Percentiles rank a stretch among this genome's conserved stretches.
Conservation (phyloP, 1,140 invertebrate species). For the Galendromus occidentalis region DNA sequence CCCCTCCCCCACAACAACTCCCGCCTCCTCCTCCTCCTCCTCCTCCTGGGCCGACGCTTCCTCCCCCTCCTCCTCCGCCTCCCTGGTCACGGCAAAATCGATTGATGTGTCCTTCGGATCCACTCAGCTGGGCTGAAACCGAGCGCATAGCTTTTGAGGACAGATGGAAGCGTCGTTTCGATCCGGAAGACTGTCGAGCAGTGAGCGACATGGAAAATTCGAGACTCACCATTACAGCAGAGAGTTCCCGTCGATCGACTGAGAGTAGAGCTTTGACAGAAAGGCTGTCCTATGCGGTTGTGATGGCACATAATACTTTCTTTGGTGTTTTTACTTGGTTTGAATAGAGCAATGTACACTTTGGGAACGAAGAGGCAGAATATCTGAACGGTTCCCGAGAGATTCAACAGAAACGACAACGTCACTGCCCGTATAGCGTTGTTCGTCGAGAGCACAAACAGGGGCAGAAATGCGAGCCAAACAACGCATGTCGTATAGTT, state of each 20-base stretch:
- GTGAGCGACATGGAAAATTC: background rate
- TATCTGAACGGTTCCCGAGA: conserved; percentile 25
- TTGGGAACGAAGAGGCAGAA: conserved; percentile 24
- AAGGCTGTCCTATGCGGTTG: conserved; percentile 10
- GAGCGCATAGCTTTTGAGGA: background rate
- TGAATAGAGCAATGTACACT: conserved; percentile 41
- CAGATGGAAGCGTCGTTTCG: background rate
- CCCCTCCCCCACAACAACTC: too few relatives aligned
- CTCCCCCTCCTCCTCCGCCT: background rate
- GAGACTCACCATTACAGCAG: background rate
- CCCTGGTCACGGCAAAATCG: background rate
- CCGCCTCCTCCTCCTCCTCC: too few relatives aligned
- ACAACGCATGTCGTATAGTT: conserved; percentile 55
- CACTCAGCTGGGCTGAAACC: conserved; percentile 3
- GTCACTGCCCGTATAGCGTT: conserved; percentile 34
- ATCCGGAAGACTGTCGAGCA: too few relatives aligned
- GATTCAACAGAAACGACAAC: conserved; percentile 34
- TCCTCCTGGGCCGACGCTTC: too few relatives aligned
- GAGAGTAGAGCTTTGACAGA: conserved; percentile 9
- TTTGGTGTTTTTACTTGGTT: conserved; percentile 45
- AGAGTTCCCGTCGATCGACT: conserved; percentile 1
- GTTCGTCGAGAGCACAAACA: conserved; percentile 38
- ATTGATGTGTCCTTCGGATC: conserved; percentile 9
- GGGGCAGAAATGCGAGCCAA: conserved; percentile 52
- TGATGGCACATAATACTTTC: conserved; percentile 35